phyloP scores from a whole-genome alignment of 2,888 invertebrate genomes.

The Achlya flavicornis region DNA sequence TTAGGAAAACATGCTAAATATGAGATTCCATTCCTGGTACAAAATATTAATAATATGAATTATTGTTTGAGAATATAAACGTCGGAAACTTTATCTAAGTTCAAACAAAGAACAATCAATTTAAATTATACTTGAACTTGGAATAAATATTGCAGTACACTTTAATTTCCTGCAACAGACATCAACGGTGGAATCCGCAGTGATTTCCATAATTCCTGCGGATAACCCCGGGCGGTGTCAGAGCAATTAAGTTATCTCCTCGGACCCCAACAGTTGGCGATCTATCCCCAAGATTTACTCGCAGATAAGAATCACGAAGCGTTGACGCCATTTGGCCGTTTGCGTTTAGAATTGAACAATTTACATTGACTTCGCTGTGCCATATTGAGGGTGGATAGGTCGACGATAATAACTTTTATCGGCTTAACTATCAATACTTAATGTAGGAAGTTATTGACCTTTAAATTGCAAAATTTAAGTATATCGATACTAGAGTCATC shows the following conservation, averaged over 20 bases:
- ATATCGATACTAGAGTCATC: neutral
- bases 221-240: conserved; percentile 58
- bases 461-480: neutral
- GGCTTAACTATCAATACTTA: conserved; percentile 52
- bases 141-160: neutral
- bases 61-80: neutral
- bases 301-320: conserved; percentile 71
- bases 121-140: neutral
- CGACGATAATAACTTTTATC: conserved; percentile 64
- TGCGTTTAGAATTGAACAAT: conserved; percentile 72
- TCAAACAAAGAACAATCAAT: neutral
- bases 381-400: conserved; percentile 64
- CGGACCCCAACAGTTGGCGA: conserved; percentile 58
- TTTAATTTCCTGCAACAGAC: neutral
- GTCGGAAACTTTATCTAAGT: neutral
- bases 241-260: conserved; percentile 75
- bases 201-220: conserved; percentile 54
- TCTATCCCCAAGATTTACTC: conserved; percentile 70
- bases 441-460: conserved; percentile 55
- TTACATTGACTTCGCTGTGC: conserved; percentile 65
- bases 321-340: conserved; percentile 78
- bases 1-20: neutral
- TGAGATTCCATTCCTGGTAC: neutral
- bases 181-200: conserved; percentile 26
- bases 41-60: neutral